A percentile compares a stretch with the other conserved stretches of the same genome.
Evolutionary conservation across 2,888 invertebrate genomes (phyloP).

Genomic region (Sericinus montela): DNA sequence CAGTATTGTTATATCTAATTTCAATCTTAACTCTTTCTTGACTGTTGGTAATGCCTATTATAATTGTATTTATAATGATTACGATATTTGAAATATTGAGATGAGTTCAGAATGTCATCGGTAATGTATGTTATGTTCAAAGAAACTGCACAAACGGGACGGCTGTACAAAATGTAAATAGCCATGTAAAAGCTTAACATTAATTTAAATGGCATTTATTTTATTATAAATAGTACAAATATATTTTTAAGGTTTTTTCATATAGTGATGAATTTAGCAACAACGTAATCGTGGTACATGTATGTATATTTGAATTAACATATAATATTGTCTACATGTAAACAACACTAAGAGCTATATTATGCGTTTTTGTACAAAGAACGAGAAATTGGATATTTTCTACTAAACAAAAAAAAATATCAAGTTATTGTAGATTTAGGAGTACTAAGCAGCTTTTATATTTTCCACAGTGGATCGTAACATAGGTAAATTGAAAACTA

Average conservation of each 20-base stretch:
- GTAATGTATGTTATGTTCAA: too few relatives aligned
- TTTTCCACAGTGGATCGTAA: slow-evolving; percentile 44
- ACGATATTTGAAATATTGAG: too few relatives aligned
- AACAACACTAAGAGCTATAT: slow-evolving; percentile 41
- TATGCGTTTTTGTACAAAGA: slow-evolving; percentile 70
- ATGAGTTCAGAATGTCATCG: too few relatives aligned
- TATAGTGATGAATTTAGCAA: slow-evolving; percentile 25
- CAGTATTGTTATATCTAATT: too few relatives aligned
- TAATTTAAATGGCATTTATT: slow-evolving; percentile 45
- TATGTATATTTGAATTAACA: slow-evolving; percentile 55
- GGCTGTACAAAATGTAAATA: slow-evolving; percentile 60
- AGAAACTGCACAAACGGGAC: slow-evolving; percentile 28
- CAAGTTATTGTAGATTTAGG: slow-evolving; percentile 40
- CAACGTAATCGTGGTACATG: slow-evolving; percentile 33
- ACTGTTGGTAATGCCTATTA: too few relatives aligned
- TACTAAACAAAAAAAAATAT: slow-evolving; percentile 48
- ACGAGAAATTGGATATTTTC: slow-evolving; percentile 59
- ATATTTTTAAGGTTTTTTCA: slow-evolving; percentile 34
- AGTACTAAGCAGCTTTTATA: slow-evolving; percentile 61
- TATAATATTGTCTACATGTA: slow-evolving; percentile 35
- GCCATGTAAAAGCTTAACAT: slow-evolving; percentile 36
- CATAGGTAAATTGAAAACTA: slow-evolving; percentile 53
- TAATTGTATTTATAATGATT: neutral
- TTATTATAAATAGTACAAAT: slow-evolving; percentile 75
- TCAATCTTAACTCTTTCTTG: too few relatives aligned